phyloP scores from a whole-genome alignment of 1,140 invertebrate genomes.

The Apis florea region DNA sequence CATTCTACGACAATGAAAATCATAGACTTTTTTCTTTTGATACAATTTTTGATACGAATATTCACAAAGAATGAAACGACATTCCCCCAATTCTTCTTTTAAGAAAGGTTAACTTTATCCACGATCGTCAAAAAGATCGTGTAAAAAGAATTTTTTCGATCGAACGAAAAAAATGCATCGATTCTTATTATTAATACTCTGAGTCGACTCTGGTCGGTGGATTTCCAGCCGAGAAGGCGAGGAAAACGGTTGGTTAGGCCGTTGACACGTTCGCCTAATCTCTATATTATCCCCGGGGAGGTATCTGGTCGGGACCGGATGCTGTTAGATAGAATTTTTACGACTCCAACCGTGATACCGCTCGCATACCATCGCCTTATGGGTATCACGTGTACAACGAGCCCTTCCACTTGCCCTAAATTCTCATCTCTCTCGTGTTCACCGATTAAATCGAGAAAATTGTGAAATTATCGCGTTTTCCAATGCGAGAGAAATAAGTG shows the following conservation, averaged over 20 bases:
- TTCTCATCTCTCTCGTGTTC: neutral
- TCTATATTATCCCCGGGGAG: slow-evolving; percentile 70
- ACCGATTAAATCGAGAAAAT: neutral
- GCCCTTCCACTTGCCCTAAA: slow-evolving; percentile 3
- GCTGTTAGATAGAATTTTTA: slow-evolving; percentile 69
- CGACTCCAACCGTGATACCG: slow-evolving; percentile 34
- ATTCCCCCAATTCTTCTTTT: no score
- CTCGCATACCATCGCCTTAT: slow-evolving; percentile 58
- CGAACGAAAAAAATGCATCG: neutral
- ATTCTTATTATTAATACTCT: neutral
- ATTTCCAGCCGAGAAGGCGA: slow-evolving; percentile 20
- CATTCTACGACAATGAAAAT: no score
- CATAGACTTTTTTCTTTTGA: no score
- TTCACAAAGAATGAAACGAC: no score
- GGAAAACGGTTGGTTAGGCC: slow-evolving; percentile 34
- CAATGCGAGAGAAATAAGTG: no score
- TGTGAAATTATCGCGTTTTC: no score
- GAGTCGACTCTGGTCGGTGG: neutral
- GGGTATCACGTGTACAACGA: slow-evolving; percentile 52
- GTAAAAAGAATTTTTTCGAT: neutral
- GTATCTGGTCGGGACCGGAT: slow-evolving; percentile 68
- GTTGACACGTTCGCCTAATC: slow-evolving; percentile 67
- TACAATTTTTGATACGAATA: no score
- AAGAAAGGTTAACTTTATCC: no score
- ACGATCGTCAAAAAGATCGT: no score